Conservation (phyloP, 2,888 invertebrate species). For the Gisinianus flammeolus region DNA sequence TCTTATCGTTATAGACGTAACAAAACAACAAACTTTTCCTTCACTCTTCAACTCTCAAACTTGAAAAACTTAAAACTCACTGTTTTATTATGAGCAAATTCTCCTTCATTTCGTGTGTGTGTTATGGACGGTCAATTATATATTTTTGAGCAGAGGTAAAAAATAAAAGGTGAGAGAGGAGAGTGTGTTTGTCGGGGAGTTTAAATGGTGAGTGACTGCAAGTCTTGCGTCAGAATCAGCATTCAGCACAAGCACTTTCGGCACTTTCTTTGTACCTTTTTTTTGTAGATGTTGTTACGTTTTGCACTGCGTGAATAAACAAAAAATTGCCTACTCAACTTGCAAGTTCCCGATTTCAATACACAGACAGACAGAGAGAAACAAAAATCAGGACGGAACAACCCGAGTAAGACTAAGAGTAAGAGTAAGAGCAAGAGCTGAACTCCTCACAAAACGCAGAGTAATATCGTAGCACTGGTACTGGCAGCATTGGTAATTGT, state of each 20-base stretch:
- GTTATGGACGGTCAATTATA: neutral
- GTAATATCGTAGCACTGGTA: too few relatives aligned
- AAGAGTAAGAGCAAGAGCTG: neutral
- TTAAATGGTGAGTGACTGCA: neutral
- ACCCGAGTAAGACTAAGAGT: neutral
- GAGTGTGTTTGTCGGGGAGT: neutral
- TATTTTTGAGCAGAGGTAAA: neutral
- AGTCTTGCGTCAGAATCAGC: neutral
- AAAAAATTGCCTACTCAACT: conserved; percentile 5
- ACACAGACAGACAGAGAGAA: neutral
- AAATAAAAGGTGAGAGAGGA: neutral
- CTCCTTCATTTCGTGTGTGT: too few relatives aligned
- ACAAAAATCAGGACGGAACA: neutral
- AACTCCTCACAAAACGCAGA: too few relatives aligned
- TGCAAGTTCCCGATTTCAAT: neutral
- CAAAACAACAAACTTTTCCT: too few relatives aligned
- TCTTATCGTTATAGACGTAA: neutral
- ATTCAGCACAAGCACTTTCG: neutral
- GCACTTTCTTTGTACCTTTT: neutral
- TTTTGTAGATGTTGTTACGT: neutral
- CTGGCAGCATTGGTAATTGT: neutral
- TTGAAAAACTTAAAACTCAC: too few relatives aligned
- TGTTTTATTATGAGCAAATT: too few relatives aligned
- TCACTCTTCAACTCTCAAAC: too few relatives aligned
- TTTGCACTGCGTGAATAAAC: conserved; percentile 20